phyloP scores from a whole-genome alignment of 2,888 invertebrate species.

The Kryphioiulus occultus region DNA sequence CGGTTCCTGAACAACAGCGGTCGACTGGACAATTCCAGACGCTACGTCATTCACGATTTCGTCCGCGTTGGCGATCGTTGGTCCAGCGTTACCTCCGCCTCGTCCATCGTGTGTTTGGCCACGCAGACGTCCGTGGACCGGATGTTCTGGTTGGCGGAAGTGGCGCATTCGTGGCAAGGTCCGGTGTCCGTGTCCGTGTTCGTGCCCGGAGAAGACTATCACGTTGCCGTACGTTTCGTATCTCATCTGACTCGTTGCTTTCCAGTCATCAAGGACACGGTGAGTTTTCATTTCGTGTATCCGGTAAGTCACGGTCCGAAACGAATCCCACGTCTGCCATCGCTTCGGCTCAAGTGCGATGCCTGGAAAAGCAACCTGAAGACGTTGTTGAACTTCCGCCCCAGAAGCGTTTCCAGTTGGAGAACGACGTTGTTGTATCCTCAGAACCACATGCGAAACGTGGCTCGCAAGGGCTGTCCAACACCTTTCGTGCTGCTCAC shows the following conservation, averaged over 20 bases:
- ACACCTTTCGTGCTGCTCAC: constrained; percentile 79
- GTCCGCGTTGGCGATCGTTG: constrained; percentile 48
- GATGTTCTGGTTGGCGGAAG: constrained; percentile 73
- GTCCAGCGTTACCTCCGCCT: neutral
- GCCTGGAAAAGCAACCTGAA: constrained; percentile 61
- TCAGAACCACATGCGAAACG: constrained; percentile 86
- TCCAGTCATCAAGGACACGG: constrained; percentile 74
- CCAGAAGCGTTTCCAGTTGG: constrained; percentile 75
- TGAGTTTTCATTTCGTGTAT: constrained; percentile 78
- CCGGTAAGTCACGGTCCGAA: constrained; percentile 67
- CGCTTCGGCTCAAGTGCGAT: constrained; percentile 61
- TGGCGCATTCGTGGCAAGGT: constrained; percentile 83
- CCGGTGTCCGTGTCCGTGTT: constrained; percentile 85
- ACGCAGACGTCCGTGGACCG: constrained; percentile 87
- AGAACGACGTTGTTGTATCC: constrained; percentile 80
- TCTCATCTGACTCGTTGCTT: constrained; percentile 77
- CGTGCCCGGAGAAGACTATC: constrained; percentile 72
- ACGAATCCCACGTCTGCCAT: neutral
- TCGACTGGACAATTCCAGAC: constrained; percentile 71
- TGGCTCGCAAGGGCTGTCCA: constrained; percentile 83
- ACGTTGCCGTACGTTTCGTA: constrained; percentile 75
- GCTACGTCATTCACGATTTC: constrained; percentile 71
- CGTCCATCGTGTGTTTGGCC: constrained; percentile 67
- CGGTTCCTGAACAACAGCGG: constrained; percentile 41
- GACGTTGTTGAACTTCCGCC: constrained; percentile 69